Conservation (phyloP, 2,797 vertebrate species). For the Peromyscus aztecus region DNA sequence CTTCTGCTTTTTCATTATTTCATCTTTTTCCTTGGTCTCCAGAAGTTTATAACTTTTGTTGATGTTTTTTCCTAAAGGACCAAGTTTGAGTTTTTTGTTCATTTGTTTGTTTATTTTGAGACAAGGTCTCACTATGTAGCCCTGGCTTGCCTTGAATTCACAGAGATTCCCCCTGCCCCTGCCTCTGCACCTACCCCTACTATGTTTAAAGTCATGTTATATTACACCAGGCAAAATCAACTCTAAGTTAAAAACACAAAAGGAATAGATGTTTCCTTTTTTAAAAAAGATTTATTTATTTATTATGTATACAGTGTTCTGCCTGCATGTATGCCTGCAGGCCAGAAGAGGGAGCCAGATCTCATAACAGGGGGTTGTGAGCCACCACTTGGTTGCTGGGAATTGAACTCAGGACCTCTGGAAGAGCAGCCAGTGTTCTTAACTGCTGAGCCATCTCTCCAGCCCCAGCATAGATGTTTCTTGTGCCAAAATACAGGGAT, state of each 20-base stretch:
- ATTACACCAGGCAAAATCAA: background rate
- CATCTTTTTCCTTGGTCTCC: background rate
- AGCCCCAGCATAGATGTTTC: background rate
- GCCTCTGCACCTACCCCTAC: background rate
- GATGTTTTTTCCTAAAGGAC: background rate
- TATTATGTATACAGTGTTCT: too few relatives aligned
- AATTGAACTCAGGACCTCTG: too few relatives aligned
- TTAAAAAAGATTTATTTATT: too few relatives aligned
- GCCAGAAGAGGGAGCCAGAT: too few relatives aligned
- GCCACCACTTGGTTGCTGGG: too few relatives aligned
- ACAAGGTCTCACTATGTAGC: background rate
- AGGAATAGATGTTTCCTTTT: background rate
- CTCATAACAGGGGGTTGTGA: too few relatives aligned
- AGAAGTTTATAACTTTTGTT: constrained; percentile 35
- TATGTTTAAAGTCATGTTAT: background rate
- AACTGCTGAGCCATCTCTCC: too few relatives aligned
- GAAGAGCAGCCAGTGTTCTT: too few relatives aligned
- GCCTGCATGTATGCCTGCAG: too few relatives aligned
- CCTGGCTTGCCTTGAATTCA: background rate
- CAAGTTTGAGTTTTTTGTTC: background rate
- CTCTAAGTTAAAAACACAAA: background rate
- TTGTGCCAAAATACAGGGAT: background rate
- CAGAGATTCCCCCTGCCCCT: background rate
- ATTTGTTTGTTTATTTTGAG: background rate
- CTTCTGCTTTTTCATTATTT: background rate